phyloP scores from a whole-genome alignment of 2,113 vertebrate genomes.

The Gymnobelideus leadbeateri region DNA sequence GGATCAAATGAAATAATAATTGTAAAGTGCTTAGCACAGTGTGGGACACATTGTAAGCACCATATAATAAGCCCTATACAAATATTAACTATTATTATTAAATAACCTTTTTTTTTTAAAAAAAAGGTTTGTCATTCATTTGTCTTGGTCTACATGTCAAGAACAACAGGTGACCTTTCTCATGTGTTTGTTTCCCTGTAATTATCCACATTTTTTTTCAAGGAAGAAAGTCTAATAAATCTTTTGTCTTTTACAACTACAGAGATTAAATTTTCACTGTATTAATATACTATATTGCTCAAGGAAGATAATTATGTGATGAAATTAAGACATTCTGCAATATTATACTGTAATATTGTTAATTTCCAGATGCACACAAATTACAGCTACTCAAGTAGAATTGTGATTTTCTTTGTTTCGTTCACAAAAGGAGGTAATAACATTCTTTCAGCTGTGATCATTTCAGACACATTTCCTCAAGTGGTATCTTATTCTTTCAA shows the following conservation, averaged over 20 bases:
- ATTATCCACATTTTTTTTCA: slow-evolving; percentile 51
- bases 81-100: neutral
- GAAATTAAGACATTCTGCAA: slow-evolving; percentile 78
- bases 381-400: slow-evolving; percentile 74
- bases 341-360: slow-evolving; percentile 75
- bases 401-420: slow-evolving; percentile 77
- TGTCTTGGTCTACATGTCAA: neutral
- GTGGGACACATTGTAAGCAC: neutral
- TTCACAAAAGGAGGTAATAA: slow-evolving; percentile 76
- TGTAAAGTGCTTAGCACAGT: neutral
- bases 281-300: slow-evolving; percentile 63
- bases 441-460: slow-evolving; percentile 75
- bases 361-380: slow-evolving; percentile 79
- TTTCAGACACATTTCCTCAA: slow-evolving; percentile 76
- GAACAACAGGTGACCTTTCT: slow-evolving; percentile 11
- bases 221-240: slow-evolving; percentile 65
- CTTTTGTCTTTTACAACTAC: slow-evolving; percentile 65
- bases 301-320: slow-evolving; percentile 71
- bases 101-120: neutral
- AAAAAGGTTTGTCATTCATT: neutral
- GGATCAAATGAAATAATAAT: neutral
- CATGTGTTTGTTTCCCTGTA: slow-evolving; percentile 42
- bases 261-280: slow-evolving; percentile 69
- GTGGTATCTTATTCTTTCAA: slow-evolving; percentile 76
- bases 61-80: neutral